Evolutionary conservation across 2,113 vertebrate species (phyloP).

Genomic region (Daubentonia madagascariensis): DNA sequence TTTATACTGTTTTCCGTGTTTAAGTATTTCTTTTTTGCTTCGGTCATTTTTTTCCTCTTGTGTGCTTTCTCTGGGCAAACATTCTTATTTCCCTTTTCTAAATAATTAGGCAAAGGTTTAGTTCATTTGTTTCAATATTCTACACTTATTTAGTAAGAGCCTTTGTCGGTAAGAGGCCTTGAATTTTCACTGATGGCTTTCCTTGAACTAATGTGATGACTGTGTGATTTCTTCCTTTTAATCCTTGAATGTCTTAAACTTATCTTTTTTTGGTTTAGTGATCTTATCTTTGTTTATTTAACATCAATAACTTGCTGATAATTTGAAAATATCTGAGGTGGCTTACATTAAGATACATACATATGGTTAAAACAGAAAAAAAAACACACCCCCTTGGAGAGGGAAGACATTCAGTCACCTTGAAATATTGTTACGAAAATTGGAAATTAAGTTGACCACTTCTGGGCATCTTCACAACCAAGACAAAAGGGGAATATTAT

Average conservation of each 20-base stretch:
- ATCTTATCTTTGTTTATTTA: background rate
- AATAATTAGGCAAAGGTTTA: background rate
- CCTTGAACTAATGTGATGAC: accelerated
- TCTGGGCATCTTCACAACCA: background rate
- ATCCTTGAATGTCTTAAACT: background rate
- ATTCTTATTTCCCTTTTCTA: background rate
- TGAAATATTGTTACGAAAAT: background rate
- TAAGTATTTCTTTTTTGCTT: no score
- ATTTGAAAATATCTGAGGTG: background rate
- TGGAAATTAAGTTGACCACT: background rate
- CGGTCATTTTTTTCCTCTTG: background rate
- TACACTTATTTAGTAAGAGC: background rate
- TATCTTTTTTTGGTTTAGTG: background rate
- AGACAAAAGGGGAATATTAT: background rate
- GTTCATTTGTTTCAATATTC: background rate
- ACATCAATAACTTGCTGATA: background rate
- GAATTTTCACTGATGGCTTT: background rate
- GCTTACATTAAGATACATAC: background rate
- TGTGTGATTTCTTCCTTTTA: background rate
- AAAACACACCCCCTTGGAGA: no score
- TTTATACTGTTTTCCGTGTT: background rate
- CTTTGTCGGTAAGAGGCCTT: accelerated
- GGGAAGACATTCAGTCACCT: background rate
- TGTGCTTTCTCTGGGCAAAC: background rate
- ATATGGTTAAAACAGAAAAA: background rate